Percentiles rank a stretch among this genome's conserved stretches.
Evolutionary conservation across 2,797 vertebrate species (phyloP).

Genomic region (Protosalanx chinensis): DNA sequence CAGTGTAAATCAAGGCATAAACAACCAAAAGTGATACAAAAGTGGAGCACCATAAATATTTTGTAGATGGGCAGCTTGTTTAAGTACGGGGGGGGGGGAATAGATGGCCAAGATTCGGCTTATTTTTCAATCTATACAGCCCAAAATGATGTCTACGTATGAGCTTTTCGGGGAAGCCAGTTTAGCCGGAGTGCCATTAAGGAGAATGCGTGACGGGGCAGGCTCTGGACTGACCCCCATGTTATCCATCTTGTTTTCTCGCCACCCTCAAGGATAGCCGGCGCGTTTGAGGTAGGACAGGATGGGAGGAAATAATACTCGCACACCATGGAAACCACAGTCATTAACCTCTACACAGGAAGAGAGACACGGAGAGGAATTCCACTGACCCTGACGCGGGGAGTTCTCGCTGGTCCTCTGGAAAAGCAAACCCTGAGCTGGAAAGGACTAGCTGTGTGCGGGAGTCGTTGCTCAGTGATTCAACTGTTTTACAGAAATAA

Average conservation of each 20-base stretch:
- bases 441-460: neutral
- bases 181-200: slow-evolving; percentile 40
- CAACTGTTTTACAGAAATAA: slow-evolving; percentile 14
- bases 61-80: neutral
- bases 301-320: slow-evolving; percentile 38
- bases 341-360: slow-evolving; percentile 39
- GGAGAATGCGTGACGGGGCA: slow-evolving; percentile 32
- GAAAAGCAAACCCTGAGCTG: slow-evolving; percentile 29
- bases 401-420: slow-evolving; percentile 14
- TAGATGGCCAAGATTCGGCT: neutral
- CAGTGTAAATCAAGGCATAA: neutral
- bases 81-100: too few relatives aligned
- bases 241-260: slow-evolving; percentile 46
- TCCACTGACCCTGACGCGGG: slow-evolving; percentile 27
- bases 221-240: slow-evolving; percentile 38
- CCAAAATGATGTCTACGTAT: neutral
- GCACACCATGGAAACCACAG: slow-evolving; percentile 40
- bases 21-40: neutral
- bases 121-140: neutral
- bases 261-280: slow-evolving; percentile 34
- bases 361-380: slow-evolving; percentile 38
- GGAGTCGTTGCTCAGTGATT: slow-evolving; percentile 24
- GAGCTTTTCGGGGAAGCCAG: neutral
- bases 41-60: neutral
- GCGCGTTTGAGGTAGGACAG: slow-evolving; percentile 29